phyloP scores from a whole-genome alignment of 2,797 vertebrate genomes.

The Pitangus sulphuratus region DNA sequence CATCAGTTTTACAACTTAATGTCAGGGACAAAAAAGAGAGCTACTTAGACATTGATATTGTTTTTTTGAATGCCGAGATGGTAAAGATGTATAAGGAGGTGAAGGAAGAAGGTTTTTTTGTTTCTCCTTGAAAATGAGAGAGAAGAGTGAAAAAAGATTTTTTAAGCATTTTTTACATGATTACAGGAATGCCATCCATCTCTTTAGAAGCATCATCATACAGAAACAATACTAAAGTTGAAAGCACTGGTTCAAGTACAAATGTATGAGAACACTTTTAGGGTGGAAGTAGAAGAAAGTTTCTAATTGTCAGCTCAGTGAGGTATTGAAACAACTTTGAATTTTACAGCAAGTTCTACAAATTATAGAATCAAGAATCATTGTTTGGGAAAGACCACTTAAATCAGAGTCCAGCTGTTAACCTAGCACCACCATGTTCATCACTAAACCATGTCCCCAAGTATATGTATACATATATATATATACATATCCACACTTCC shows the following conservation, averaged over 20 bases:
- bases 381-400: neutral
- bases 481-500: too few species aligned
- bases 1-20: neutral
- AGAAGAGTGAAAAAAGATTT: neutral
- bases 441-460: neutral
- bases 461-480: too few species aligned
- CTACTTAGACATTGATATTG: neutral
- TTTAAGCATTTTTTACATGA: neutral
- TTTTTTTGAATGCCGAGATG: accelerated
- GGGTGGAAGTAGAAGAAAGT: neutral
- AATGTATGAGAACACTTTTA: neutral
- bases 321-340: neutral
- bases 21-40: neutral
- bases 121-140: neutral
- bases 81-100: neutral
- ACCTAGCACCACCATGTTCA: neutral
- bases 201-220: neutral
- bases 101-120: neutral
- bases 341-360: neutral
- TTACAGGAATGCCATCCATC: neutral
- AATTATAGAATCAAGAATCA: neutral
- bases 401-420: neutral
- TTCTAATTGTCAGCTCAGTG: neutral
- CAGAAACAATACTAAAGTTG: neutral
- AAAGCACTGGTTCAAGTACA: neutral